Evolutionary conservation across 2,797 vertebrate species (phyloP).

Genomic region (Hydrocynus forskahlii): DNA sequence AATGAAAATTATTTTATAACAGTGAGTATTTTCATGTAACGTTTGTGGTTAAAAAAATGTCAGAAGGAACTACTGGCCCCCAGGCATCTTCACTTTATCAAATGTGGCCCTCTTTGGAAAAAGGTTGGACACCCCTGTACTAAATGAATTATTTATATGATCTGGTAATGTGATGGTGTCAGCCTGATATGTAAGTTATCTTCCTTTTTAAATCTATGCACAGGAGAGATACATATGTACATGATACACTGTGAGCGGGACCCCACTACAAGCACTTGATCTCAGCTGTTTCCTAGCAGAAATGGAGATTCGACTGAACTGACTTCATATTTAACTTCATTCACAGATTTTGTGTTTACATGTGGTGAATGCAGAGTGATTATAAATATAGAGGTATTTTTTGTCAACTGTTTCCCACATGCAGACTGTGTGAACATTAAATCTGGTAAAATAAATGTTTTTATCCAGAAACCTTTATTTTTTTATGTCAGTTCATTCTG

Average conservation of each 20-base stretch:
- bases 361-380: neutral
- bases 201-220: conserved; percentile 3
- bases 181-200: neutral
- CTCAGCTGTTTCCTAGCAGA: neutral
- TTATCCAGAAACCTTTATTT: neutral
- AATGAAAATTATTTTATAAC: no score
- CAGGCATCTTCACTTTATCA: no score
- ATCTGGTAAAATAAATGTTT: conserved; percentile 8
- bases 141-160: neutral
- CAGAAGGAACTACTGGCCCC: no score
- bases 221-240: no score
- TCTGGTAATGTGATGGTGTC: neutral
- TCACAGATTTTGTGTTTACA: neutral
- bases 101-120: no score
- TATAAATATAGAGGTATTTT: neutral
- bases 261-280: neutral
- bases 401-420: neutral
- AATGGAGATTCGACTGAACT: neutral
- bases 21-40: no score
- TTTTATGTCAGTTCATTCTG: neutral
- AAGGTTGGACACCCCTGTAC: no score
- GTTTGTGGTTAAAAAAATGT: no score
- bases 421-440: neutral
- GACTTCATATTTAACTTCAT: neutral
- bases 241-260: no score